A percentile compares a stretch with the other conserved stretches of the same genome.
These are phyloP conservation scores for Drosophila ironensis DNA, from an alignment of 1,140 invertebrate genomes.

Conservation along the genomic window DNA sequence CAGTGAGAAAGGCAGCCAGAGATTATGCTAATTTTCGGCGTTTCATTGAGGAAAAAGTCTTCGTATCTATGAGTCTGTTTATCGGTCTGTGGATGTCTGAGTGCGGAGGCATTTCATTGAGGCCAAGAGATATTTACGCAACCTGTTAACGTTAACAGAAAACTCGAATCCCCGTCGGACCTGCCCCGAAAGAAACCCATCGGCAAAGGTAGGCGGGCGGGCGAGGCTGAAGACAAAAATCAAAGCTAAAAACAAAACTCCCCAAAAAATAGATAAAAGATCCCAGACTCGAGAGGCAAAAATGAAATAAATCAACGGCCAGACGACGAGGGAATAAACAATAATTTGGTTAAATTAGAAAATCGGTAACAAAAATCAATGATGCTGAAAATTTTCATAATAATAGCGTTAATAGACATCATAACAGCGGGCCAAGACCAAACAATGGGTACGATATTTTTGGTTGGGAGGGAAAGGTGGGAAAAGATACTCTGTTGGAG, in stretches of 20 bases:
- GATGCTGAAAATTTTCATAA: conserved; percentile 80
- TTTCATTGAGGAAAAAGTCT: conserved; percentile 75
- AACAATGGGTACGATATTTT: conserved; percentile 46
- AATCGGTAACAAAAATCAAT: conserved; percentile 79
- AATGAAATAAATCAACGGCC: conserved; percentile 45
- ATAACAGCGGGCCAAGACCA: conserved; percentile 55
- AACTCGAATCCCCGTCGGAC: conserved; percentile 18
- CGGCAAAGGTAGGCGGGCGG: neutral
- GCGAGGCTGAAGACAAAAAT: neutral
- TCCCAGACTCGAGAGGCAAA: conserved; percentile 11
- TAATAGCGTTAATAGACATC: conserved; percentile 73
- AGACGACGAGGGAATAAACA: conserved; percentile 50
- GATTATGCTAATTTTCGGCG: conserved; percentile 70
- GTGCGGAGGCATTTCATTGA: conserved; percentile 67
- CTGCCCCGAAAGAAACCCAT: neutral
- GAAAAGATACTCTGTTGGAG: conserved; percentile 24
- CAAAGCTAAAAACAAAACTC: conserved; percentile 40
- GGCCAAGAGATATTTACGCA: conserved; percentile 62
- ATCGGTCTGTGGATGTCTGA: conserved; percentile 2
- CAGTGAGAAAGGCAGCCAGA: conserved; percentile 31
- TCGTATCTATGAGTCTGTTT: conserved; percentile 18
- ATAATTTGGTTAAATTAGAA: conserved; percentile 79
- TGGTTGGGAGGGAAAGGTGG: conserved; percentile 35
- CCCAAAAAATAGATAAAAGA: conserved; percentile 16
- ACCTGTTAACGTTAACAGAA: conserved; percentile 76